Percentiles rank a stretch among this genome's conserved stretches.
These are phyloP conservation scores for Brenthis daphne DNA, from an alignment of 2,888 invertebrate genomes.

Conservation along the genomic window DNA sequence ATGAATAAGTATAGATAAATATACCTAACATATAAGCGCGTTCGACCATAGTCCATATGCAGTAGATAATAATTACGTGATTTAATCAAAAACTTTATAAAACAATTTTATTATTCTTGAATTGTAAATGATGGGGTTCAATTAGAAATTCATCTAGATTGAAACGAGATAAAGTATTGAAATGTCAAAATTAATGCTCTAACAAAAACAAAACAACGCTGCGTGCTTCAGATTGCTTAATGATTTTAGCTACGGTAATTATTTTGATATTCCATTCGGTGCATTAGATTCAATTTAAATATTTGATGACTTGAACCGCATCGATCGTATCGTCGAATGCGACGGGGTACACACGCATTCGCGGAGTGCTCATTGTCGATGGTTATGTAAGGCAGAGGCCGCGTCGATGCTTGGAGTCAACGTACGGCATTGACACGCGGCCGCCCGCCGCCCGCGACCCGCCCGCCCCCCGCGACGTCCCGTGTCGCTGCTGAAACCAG, in stretches of 20 bases:
- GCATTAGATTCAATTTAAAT: constrained; percentile 9
- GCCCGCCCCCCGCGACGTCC: constrained; percentile 55
- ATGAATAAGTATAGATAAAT: constrained; percentile 13
- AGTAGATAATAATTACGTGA: constrained; percentile 11
- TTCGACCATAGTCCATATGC: constrained; percentile 21
- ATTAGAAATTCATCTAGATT: constrained; percentile 24
- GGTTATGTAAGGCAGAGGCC: constrained; percentile 82
- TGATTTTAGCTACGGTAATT: constrained; percentile 22
- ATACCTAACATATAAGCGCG: constrained; percentile 1
- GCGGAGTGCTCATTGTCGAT: constrained; percentile 74
- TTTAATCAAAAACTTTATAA: not conserved
- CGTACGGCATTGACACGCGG: constrained; percentile 81
- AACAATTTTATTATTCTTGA: constrained; percentile 4
- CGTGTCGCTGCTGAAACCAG: constrained; percentile 77
- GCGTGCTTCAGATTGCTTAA: constrained; percentile 34
- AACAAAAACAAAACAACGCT: constrained; percentile 30
- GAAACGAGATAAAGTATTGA: constrained; percentile 34
- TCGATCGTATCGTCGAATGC: constrained; percentile 36
- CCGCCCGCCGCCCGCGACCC: constrained; percentile 58
- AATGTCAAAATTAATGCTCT: constrained; percentile 37
- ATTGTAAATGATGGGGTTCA: constrained; percentile 5
- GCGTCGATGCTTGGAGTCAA: constrained; percentile 78
- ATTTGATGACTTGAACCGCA: constrained; percentile 26
- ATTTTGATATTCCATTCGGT: constrained; percentile 3
- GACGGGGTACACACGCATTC: constrained; percentile 67